These are phyloP conservation scores for Drosophila ironensis DNA, from an alignment of 1,140 invertebrate genomes.

Conservation along the genomic window DNA sequence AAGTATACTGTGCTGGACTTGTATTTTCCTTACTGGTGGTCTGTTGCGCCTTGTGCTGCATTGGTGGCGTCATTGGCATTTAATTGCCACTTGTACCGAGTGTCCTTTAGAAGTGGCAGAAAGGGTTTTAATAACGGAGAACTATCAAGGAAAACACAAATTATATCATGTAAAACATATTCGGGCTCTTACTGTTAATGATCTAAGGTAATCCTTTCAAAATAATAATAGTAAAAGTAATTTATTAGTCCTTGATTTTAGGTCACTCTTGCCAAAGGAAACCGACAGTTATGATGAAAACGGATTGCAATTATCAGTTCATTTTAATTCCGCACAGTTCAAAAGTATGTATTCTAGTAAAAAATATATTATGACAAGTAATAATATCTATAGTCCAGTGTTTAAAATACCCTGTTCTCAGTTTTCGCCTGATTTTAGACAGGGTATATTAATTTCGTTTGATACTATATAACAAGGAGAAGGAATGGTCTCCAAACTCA, in stretches of 20 bases:
- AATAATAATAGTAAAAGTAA: not conserved
- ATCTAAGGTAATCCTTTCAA: conserved; percentile 60
- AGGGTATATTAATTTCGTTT: too few relatives aligned
- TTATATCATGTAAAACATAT: conserved; percentile 86
- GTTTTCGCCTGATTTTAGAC: too few relatives aligned
- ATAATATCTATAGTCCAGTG: too few relatives aligned
- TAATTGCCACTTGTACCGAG: conserved; percentile 88
- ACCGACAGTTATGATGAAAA: conserved; percentile 31
- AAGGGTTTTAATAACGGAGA: conserved; percentile 89
- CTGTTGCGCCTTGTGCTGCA: conserved; percentile 91
- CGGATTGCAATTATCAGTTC: conserved; percentile 61
- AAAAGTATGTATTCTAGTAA: conserved; percentile 54
- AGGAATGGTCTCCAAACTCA: too few relatives aligned
- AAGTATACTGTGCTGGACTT: conserved; percentile 84
- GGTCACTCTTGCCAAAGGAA: conserved; percentile 12
- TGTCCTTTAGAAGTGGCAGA: conserved; percentile 89
- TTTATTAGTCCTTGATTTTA: conserved; percentile 2
- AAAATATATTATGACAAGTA: not conserved
- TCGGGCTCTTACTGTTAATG: conserved; percentile 20
- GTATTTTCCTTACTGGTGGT: conserved; percentile 87
- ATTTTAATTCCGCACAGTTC: conserved; percentile 67
- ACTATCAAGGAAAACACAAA: conserved; percentile 87
- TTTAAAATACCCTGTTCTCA: too few relatives aligned
- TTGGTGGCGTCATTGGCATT: conserved; percentile 91
- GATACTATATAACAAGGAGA: too few relatives aligned